Evolutionary conservation across 1,140 invertebrate species (phyloP), one percentile per base, ranked within the genome.

Genomic region (Caerostris extrusa): DNA sequence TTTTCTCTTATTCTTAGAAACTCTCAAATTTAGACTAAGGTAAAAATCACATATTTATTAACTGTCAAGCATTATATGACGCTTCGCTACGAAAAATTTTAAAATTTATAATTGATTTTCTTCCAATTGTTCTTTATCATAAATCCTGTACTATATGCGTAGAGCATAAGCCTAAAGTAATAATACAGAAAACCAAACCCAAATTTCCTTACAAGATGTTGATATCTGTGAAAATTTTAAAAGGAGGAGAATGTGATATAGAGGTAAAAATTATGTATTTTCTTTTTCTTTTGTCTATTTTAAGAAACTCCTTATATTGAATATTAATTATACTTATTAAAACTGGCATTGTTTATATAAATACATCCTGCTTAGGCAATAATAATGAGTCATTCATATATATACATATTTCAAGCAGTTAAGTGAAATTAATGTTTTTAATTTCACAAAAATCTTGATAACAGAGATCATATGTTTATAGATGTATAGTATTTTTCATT

Each of bases 141-240:
- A 8, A 67, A 67, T 14, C 14, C 67, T 8, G 14, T 17, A 50
- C n/a, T 53, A 8, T 67, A 91, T 81, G 12, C 3, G 8, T 58
- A 58, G 19, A 91, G 56, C 19, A 82, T 91, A 91, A 81, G 69
- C 90, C 90, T 91, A 91, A 91, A 55, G 50, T 90, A 55, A 71
- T 90, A n/a, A 58, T n/a, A 85, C 12, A 50, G 14, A 34, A 77
- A 81, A 81, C 14, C n/a, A 60, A 34, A 34, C 34, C 34, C 34
- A 34, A 34, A n/a, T 8, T 60, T 81, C 55, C 57, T 81, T 57
- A 6, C 67, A 92, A 92, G 12, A 92, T 92, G 90, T 92, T 83
- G 90, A 67, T 92, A 82, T 92, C 90, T 7, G 90, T 92, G 19
- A 92, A 92, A 92, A 92, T 92, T 64, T 57, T 92, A 19, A 92